These are phyloP conservation scores for Psococerastis gibbosa DNA, from an alignment of 2,888 invertebrate species.

Conservation along the genomic window DNA sequence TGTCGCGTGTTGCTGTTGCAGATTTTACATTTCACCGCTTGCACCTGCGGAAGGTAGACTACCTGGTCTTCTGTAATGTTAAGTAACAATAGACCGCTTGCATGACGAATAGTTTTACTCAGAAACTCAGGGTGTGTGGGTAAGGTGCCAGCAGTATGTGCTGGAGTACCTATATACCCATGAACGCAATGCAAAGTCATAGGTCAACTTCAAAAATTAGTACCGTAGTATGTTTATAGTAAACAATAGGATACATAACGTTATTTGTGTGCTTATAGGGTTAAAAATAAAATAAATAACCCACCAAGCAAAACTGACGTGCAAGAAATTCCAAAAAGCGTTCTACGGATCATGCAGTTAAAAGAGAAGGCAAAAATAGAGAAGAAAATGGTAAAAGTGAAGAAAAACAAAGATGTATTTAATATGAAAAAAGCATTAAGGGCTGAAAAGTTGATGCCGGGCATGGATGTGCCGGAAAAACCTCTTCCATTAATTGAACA, in stretches of 20 bases:
- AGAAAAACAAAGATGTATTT: slow-evolving; percentile 21
- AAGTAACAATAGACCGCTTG: too few species aligned
- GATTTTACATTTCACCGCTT: too few species aligned
- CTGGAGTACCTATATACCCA: too few species aligned
- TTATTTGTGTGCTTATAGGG: slow-evolving; percentile 16
- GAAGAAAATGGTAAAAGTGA: slow-evolving; percentile 22
- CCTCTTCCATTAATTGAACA: slow-evolving; percentile 35
- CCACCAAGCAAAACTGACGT: slow-evolving; percentile 50
- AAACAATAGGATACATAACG: background rate
- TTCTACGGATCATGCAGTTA: slow-evolving; percentile 41
- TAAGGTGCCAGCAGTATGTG: too few species aligned
- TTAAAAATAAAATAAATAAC: slow-evolving; percentile 52
- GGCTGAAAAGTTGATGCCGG: slow-evolving; percentile 18
- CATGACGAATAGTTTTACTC: too few species aligned
- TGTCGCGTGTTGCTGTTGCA: too few species aligned
- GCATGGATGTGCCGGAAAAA: slow-evolving; percentile 26
- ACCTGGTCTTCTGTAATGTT: too few species aligned
- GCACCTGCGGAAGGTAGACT: too few species aligned
- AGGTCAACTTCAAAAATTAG: too few species aligned
- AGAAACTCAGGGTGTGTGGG: too few species aligned
- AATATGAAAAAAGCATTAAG: slow-evolving; percentile 3
- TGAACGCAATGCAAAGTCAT: too few species aligned
- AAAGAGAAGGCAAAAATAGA: slow-evolving; percentile 30
- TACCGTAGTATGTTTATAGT: too few species aligned
- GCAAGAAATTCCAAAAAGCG: slow-evolving; percentile 52